Evolutionary conservation across 2,797 vertebrate species (phyloP).

Genomic region (Ptychobarbus kaznakovi): DNA sequence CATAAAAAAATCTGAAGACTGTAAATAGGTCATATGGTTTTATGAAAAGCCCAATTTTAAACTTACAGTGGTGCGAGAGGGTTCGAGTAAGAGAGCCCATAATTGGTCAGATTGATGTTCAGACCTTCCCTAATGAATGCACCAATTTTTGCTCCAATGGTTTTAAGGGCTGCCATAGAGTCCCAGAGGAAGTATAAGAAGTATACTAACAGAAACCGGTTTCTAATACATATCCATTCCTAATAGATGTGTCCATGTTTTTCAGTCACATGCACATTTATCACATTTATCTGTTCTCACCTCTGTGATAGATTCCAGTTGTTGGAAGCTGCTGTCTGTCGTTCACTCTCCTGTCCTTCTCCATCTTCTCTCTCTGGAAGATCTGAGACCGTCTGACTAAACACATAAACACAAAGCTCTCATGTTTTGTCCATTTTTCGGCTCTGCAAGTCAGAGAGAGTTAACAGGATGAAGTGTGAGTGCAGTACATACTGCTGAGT

Average conservation of each 20-base stretch:
- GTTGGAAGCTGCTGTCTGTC: constrained; percentile 83
- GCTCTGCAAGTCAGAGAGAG: background rate
- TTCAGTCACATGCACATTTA: background rate
- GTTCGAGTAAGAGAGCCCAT: background rate
- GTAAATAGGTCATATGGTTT: background rate
- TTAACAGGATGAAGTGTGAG: background rate
- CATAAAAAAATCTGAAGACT: background rate
- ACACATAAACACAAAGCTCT: constrained; percentile 61
- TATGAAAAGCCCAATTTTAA: background rate
- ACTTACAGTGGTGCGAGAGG: background rate
- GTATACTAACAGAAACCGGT: background rate
- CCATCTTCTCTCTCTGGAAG: constrained; percentile 97
- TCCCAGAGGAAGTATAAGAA: background rate
- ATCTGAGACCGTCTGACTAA: constrained; percentile 80
- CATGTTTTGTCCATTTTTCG: background rate
- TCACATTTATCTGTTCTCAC: constrained; percentile 72
- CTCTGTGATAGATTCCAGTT: constrained; percentile 93
- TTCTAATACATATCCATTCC: background rate
- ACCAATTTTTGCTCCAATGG: background rate
- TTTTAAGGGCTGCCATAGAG: background rate
- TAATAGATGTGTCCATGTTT: background rate
- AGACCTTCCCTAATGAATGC: background rate
- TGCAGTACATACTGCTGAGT: constrained; percentile 8
- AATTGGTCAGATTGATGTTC: constrained; percentile 3
- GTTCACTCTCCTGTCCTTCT: constrained; percentile 96